Evolutionary conservation across 2,888 invertebrate genomes (phyloP).

Genomic region (Drosophila anomalipes): DNA sequence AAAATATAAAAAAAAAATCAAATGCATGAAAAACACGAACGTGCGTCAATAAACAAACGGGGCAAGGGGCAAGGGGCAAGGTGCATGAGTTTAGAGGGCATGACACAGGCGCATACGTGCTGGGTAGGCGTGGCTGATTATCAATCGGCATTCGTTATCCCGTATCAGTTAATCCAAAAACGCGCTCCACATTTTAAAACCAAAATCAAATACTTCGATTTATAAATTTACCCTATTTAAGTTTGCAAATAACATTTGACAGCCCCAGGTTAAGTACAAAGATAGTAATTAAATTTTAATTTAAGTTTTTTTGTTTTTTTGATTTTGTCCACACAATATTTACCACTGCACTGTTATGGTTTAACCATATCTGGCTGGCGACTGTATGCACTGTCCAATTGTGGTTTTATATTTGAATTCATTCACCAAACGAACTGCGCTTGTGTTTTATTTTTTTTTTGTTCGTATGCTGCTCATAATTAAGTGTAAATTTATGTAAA

Average conservation of each 20-base stretch:
- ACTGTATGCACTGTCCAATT: conserved; percentile 4
- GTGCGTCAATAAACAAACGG: neutral
- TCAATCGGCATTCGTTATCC: conserved; percentile 7
- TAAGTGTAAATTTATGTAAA: conserved; percentile 80
- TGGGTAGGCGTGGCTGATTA: conserved; percentile 38
- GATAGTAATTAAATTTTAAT: neutral
- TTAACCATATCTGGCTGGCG: conserved; percentile 20
- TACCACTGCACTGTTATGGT: neutral
- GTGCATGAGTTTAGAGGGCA: conserved; percentile 1
- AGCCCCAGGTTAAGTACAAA: neutral
- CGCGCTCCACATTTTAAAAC: neutral
- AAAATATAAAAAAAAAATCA: conserved; percentile 34
- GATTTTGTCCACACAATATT: neutral
- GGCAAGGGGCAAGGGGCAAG: conserved; percentile 3
- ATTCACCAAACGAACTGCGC: conserved; percentile 25
- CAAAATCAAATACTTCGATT: neutral
- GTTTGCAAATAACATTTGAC: neutral
- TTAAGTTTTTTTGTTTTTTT: neutral
- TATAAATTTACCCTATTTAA: neutral
- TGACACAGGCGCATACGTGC: conserved; percentile 10
- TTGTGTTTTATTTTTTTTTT: conserved; percentile 15
- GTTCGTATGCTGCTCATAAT: conserved; percentile 57
- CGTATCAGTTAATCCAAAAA: neutral
- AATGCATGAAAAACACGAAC: conserved; percentile 23
- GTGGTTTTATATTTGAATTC: conserved; percentile 15